Evolutionary conservation across 2,888 invertebrate species (phyloP), one percentile per base, ranked within the genome.

Genomic region (Lasioglossum leucozonium): DNA sequence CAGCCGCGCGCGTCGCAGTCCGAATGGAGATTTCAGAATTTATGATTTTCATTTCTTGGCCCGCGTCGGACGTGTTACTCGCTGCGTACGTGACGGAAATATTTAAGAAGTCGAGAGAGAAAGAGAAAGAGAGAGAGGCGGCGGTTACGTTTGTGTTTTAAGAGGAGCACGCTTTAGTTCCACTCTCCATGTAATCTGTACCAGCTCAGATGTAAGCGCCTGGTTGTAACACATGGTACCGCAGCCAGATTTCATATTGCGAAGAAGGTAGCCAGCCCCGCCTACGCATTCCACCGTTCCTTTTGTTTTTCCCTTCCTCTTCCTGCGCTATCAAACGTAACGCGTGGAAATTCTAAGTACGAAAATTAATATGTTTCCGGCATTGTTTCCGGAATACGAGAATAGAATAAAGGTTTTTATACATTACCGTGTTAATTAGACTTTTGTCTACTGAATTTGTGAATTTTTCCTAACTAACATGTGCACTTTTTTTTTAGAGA

Each of bases 41-140:
- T 92, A 92, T 92, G 91, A 89, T 89, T 92, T 93, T 92, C 91
- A 91, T 93, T 93, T 92, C 90, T 91, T 85, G 86, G 88, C 77
- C 81, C 71, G 83, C 37, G 79, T 82, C 77, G 89, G 87, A 92
- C 90, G 87, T 88, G 88, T 91, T 89, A 87, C 85, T 80, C 84
- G 87, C 44, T 55, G 11, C 22, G 87, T 78, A 89, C 92, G 92
- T 92, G 92, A 92, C 84, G 77, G 58, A 89, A 91, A 90, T 92
- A 91, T 84, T 90, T 87, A 88, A 88, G 69, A 26, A 76, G 83
- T 44, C 62, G 77, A 40, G 74, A n/a, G n/a, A n/a, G n/a, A n/a
- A n/a, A n/a, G n/a, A n/a, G n/a, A n/a, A n/a, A n/a, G n/a, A n/a
- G n/a, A n/a, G n/a, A n/a, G n/a, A 71, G 72, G 44, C 40, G 42